Evolutionary conservation across 2,888 invertebrate species (phyloP), one percentile per base, ranked within the genome.

Genomic region (Cataglyphis altisquamis): DNA sequence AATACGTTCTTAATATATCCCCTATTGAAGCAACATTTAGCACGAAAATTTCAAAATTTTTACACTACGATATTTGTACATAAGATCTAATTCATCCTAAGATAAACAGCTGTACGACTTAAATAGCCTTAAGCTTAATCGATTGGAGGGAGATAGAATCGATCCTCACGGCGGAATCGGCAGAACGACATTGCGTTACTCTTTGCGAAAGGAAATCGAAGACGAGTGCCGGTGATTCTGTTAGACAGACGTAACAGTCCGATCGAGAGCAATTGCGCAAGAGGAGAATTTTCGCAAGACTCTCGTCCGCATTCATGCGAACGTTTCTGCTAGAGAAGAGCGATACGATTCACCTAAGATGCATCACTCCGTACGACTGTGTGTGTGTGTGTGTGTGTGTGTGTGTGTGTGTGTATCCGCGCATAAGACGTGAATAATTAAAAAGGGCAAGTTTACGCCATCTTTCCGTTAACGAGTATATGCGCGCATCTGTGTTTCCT

Each of bases 391-490:
- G 29, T 29, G 74, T 62, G 18, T n/a, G n/a, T 48, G 5, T 18
- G 36, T 45, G 60, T 21, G n/a, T 29, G 39, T 10, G 64, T 60
- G 29, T 29, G 74, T 62, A 12, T 57, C 29, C 64, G 84, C 60
- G 84, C 55, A 66, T 55, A 60, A 64, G 63, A 64, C 39, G 84
- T 70, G 82, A 55, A 80, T 85, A 85, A 89, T 88, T 88, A 88
- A 89, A 88, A 86, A 87, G 85, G 87, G 84, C 85, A 86, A 84
- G 85, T 84, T 89, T 89, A 86, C 88, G 84, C 85, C 85, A 85
- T 89, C 86, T 89, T 87, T 78, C 85, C 84, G 78, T 87, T 83
- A 85, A 89, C 78, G 84, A 88, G 80, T 86, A 41, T 32, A 21
- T 45, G 74, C 73, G 83, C 86, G 55, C 67, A 45, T 48, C 83